These are phyloP conservation scores for Hiodon alosoides DNA, from an alignment of 2,113 vertebrate genomes.

Conservation along the genomic window DNA sequence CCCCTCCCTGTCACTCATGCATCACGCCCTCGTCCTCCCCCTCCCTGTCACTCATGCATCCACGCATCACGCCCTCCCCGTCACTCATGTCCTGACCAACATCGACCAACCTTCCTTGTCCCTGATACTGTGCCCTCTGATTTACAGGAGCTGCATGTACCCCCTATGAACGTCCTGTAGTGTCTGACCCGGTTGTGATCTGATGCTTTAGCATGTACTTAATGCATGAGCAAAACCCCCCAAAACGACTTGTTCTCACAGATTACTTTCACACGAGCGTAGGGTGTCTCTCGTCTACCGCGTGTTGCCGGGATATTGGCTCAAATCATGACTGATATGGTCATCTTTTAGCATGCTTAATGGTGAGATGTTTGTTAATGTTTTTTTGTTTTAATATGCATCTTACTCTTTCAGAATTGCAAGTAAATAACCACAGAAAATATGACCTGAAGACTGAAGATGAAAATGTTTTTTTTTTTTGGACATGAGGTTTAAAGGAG, in stretches of 20 bases:
- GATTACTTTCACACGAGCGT: too few species aligned
- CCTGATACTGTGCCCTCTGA: not conserved
- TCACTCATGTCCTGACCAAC: not conserved
- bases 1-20: not conserved
- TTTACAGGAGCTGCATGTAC: too few species aligned
- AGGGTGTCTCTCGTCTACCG: too few species aligned
- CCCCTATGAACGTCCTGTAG: too few species aligned
- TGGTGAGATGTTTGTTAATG: not conserved
- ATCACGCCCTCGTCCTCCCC: not conserved
- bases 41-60: not conserved
- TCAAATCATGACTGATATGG: too few species aligned
- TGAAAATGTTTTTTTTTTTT: not conserved
- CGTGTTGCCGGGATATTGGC: too few species aligned
- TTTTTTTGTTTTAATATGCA: not conserved
- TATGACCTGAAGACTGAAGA: constrained; percentile 35
- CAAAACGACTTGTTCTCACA: too few species aligned
- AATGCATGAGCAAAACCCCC: constrained; percentile 8
- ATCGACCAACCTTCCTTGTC: not conserved
- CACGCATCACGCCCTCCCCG: not conserved
- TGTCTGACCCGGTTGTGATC: too few species aligned
- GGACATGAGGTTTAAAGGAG: not conserved
- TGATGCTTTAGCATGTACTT: too few species aligned
- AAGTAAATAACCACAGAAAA: constrained; percentile 51
- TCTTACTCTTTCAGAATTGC: constrained; percentile 51
- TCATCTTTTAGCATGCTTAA: not conserved